These are phyloP conservation scores for Meliscaeva auricollis DNA, from an alignment of 2,888 invertebrate species.

Conservation along the genomic window DNA sequence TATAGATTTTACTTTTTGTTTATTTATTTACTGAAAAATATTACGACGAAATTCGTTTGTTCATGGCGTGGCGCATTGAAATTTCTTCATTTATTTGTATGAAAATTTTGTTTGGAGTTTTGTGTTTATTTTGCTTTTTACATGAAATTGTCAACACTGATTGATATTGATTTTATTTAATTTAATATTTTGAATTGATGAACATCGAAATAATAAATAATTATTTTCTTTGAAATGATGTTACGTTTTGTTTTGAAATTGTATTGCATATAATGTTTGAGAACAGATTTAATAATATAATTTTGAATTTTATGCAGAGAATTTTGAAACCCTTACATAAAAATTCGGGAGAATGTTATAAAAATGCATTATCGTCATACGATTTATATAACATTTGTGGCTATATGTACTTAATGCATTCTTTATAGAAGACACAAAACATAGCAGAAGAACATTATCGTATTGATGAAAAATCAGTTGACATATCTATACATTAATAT, in stretches of 20 bases:
- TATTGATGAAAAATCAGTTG: no score
- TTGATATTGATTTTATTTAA: conserved; percentile 29
- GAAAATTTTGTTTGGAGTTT: background rate
- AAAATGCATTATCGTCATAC: no score
- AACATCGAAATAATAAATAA: conserved; percentile 23
- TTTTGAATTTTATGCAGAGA: no score
- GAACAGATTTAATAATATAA: no score
- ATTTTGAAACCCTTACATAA: no score
- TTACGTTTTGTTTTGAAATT: background rate
- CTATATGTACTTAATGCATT: no score
- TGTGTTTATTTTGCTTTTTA: conserved; percentile 40
- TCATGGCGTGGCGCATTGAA: conserved; percentile 2
- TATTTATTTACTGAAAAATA: conserved; percentile 17
- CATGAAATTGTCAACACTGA: conserved; percentile 21
- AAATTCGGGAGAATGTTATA: no score
- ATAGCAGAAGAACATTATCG: no score
- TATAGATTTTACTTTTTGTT: conserved; percentile 5
- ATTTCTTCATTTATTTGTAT: background rate
- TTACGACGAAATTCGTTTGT: background rate
- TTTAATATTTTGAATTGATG: conserved; percentile 4
- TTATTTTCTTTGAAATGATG: background rate
- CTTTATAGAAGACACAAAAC: no score
- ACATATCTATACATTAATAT: no score
- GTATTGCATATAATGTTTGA: no score
- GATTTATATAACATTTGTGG: no score